Evolutionary conservation across 2,888 invertebrate genomes (phyloP), one percentile per base, ranked within the genome.

Genomic region (Hesperia comma): DNA sequence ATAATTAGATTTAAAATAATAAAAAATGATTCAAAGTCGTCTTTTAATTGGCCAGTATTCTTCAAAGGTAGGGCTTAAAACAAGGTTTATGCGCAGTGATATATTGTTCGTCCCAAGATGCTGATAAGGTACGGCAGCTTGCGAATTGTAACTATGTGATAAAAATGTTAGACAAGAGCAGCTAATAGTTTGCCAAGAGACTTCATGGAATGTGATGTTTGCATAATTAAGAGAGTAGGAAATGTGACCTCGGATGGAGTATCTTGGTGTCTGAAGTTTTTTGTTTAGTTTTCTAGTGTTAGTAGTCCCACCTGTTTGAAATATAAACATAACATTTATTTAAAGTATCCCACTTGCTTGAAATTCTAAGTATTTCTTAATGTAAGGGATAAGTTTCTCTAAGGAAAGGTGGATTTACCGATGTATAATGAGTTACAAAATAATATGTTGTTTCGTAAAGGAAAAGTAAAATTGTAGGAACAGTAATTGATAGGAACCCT

Each of bases 1-100:
- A 67, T 61, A 53, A 46, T 61, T 61, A 67, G 60, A 67, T 55
- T 54, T 60, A 66, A 54, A 15, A 8, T 54, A 15, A 58, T 46
- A 43, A 21, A 43, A 21, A 55, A 46, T 61, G 51, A 66, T 61
- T 64, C 54, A 43, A 64, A 58, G 54, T 66, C 66, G 58, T 58
- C 49, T 66, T 61, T 61, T 68, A 73, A 81, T 85, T 83, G 84
- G 85, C 83, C 85, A 86, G 85, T 86, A 85, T 84, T 85, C 72
- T 72, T 75, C 71, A 78, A 79, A 76, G 78, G 75, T 79, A 75
- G 73, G 70, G 68, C 68, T 71, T 67, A 61, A 66, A 43, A 56
- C 56, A 70, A 71, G 69, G 69, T 67, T 58, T 67, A 68, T 68
- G 64, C 56, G 73, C 71, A 72, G 74, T 75, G 73, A 77, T 75